phyloP scores from a whole-genome alignment of 2,888 invertebrate species.

The Oligia strigilis region DNA sequence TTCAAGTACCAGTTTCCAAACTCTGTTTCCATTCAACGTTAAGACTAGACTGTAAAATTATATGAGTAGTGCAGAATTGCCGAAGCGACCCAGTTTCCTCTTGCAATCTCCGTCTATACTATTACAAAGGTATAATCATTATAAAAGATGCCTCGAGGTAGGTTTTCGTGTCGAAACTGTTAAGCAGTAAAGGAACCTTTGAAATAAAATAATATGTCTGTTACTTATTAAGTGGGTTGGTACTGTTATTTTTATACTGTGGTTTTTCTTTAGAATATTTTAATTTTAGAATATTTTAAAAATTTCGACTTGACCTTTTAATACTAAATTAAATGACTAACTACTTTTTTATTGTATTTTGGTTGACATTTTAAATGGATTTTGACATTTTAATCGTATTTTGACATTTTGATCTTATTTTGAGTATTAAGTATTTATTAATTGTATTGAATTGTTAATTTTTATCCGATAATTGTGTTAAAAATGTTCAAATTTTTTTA shows the following conservation, averaged over 20 bases:
- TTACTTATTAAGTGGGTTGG: neutral
- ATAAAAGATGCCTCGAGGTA: conserved; percentile 59
- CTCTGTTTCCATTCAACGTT: conserved; percentile 46
- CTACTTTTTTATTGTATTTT: too few relatives aligned
- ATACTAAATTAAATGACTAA: too few relatives aligned
- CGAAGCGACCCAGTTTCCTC: conserved; percentile 55
- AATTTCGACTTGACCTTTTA: too few relatives aligned
- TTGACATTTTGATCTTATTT: too few relatives aligned
- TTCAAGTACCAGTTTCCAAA: conserved; percentile 40
- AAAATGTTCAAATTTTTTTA: too few relatives aligned
- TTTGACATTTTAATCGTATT: too few relatives aligned
- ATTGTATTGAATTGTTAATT: too few relatives aligned
- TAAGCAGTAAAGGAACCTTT: conserved; percentile 48
- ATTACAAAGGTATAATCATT: conserved; percentile 62
- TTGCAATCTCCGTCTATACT: conserved; percentile 55
- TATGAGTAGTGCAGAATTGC: conserved; percentile 47
- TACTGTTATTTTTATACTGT: neutral
- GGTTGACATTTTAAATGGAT: too few relatives aligned
- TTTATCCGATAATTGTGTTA: too few relatives aligned
- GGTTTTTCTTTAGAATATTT: neutral
- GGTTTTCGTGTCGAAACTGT: conserved; percentile 47
- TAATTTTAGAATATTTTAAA: too few relatives aligned
- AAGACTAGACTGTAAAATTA: conserved; percentile 38
- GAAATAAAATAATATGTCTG: conserved; percentile 50
- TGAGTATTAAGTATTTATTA: too few relatives aligned